Evolutionary conservation across 2,113 vertebrate genomes (phyloP).

Genomic region (Platichthys stellatus): DNA sequence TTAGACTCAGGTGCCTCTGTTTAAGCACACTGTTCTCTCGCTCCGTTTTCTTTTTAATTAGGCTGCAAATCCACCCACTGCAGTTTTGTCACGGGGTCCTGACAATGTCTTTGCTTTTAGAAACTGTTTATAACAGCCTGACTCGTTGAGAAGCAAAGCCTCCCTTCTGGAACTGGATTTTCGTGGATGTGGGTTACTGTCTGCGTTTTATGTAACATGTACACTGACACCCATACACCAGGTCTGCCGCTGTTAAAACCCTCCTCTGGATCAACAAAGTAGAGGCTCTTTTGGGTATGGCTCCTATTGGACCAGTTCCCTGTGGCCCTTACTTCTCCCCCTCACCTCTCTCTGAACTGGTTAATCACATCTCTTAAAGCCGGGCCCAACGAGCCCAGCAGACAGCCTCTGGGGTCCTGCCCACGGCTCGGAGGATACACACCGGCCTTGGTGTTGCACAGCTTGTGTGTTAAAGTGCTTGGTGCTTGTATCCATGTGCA

Average conservation of each 20-base stretch:
- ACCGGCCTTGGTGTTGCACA: slow-evolving; percentile 17
- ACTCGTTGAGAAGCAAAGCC: neutral
- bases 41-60: slow-evolving; percentile 10
- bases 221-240: neutral
- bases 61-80: neutral
- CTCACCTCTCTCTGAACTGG: slow-evolving; percentile 67
- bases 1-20: slow-evolving; percentile 9
- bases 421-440: slow-evolving; percentile 53
- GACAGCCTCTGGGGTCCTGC: slow-evolving; percentile 59
- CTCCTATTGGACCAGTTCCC: slow-evolving; percentile 50
- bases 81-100: slow-evolving; percentile 1
- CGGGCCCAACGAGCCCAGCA: slow-evolving; percentile 50
- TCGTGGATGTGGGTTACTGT: neutral
- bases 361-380: slow-evolving; percentile 71
- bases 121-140: neutral
- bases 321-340: slow-evolving; percentile 30
- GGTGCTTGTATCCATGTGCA: slow-evolving; percentile 8
- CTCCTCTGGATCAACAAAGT: slow-evolving; percentile 35
- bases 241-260: slow-evolving; percentile 19
- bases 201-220: slow-evolving; percentile 12
- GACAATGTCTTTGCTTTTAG: neutral
- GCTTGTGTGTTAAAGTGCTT: slow-evolving; percentile 20
- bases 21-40: neutral
- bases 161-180: slow-evolving; percentile 23
- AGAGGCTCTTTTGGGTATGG: slow-evolving; percentile 49